Base-by-base conservation (phyloP, 2,888 invertebrate genomes). In the Acronicta psi region DNA sequence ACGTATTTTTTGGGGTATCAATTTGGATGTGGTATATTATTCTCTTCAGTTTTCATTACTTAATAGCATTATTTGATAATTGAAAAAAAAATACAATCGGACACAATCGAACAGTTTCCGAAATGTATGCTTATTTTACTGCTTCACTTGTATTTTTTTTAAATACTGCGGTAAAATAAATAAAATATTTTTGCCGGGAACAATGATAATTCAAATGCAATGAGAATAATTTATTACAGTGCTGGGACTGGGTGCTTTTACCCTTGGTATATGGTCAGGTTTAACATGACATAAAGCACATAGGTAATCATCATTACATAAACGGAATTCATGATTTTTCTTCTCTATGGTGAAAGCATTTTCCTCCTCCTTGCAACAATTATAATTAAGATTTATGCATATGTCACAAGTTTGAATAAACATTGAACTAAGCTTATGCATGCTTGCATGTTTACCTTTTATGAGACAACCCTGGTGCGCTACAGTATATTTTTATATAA, bases 11-110 rank as follows among this genome's bases (percentile, higher is more conserved):
- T 1, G 43, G 56, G 25, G 25, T 57, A 2, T 69, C 1, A 53
- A 57, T 37, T 38, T 29, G 3, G 18, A 10, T 40, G 70, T 82
- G 76, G 73, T 75, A 67, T 44, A 80, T 78, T 79, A 72, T 80
- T 73, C 69, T 77, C 51, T n/a, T 13, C 38, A 14, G 0, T n/a
- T 6, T 20, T 31, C 4, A 13, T 13, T 13, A 4, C 4, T n/a
- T n/a, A 31, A 13, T 13, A 10, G 31, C 4, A 31, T 1, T 31
- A 7, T 7, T 23, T 7, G 7, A 23, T 20, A 20, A 20, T 5
- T 4, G 5, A 4, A 20, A 20, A 20, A 20, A 20, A 20, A 20
- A 20, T 20, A n/a, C n/a, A n/a, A n/a, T n/a, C n/a, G n/a, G n/a
- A n/a, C n/a, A n/a, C n/a, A n/a, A n/a, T n/a, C n/a, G n/a, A n/a